Conservation (phyloP, 2,888 invertebrate genomes). For the Volucella bombylans region DNA sequence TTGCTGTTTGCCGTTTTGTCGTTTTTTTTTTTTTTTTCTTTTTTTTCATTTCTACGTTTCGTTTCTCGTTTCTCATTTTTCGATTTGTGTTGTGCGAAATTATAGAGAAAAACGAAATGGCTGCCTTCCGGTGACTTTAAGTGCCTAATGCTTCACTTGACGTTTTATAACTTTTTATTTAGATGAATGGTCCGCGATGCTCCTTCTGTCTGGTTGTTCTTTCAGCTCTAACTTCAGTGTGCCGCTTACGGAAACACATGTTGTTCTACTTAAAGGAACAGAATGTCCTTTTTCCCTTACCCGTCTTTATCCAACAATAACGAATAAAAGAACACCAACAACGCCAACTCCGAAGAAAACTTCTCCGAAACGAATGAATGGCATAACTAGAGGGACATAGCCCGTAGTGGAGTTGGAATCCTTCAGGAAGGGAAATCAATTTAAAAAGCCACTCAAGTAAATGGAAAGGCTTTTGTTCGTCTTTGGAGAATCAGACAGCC, state of each 20-base stretch:
- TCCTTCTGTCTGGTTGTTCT: constrained; percentile 21
- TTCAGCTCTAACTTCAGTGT: background rate
- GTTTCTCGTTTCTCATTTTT: background rate
- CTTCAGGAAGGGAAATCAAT: constrained; percentile 47
- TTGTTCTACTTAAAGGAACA: constrained; percentile 38
- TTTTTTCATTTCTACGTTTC: too few species aligned
- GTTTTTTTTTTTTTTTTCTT: too few species aligned
- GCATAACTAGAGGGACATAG: constrained; percentile 19
- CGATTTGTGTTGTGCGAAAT: constrained; percentile 60
- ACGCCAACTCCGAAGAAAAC: background rate
- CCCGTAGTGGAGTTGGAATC: background rate
- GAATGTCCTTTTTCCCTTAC: constrained; percentile 14
- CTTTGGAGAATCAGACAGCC: constrained; percentile 5
- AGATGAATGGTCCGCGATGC: constrained; percentile 55
- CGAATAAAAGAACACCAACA: background rate
- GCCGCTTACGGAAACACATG: constrained; percentile 53
- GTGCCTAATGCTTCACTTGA: constrained; percentile 45
- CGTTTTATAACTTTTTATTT: constrained; percentile 70
- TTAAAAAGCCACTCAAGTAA: constrained; percentile 69
- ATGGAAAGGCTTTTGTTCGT: constrained; percentile 57
- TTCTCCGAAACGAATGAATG: constrained; percentile 32
- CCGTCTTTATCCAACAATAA: background rate
- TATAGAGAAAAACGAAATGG: constrained; percentile 53
- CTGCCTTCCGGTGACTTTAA: constrained; percentile 67
- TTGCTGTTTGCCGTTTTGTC: constrained; percentile 1